Evolutionary conservation across 1,140 invertebrate species (phyloP), one percentile per base, ranked within the genome.

Genomic region (Penaeus chinensis): DNA sequence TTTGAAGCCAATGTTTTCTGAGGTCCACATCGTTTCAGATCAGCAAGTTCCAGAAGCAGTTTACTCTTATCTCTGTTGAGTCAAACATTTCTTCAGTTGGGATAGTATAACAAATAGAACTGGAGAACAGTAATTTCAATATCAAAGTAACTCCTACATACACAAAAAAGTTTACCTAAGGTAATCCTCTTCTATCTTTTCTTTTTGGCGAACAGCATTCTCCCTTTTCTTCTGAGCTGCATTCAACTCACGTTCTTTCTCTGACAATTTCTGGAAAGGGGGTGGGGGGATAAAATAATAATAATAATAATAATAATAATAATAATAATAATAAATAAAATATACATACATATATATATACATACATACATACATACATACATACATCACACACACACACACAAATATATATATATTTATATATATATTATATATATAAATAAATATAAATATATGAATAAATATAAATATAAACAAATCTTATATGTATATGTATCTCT

Each of bases 41-140:
- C 77, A 79, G 77, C 77, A 79, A 79, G n/a, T 42, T 79, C 77
- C 47, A 79, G 24, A n/a, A 79, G 77, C 77, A 79, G 61, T 60
- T 61, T 79, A 61, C 77, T 79, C 22, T 79, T 79, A 79, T 79
- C 77, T 60, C 77, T 79, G 77, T 78, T 47, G 37, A 54, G 47
- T 20, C 37, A 78, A 47, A 47, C 37, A 54, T 47, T 22, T 78
- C 13, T 4, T 37, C 10, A 74, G n/a, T 20, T 74, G 2, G 2
- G 27, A 32, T 74, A 18, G 37, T 32, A 74, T 74, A 32, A 1
- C 69, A 74, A 74, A 74, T 7, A 18, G 32, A 27, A 74, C 18
- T 24, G 16, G 71, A 32, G n/a, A 16, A 74, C 71, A 32, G 42
- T n/a, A 37, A 7, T 32, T 74, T 74, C 8, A 32, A 8, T 7